Evolutionary conservation across 2,888 invertebrate species (phyloP).

Genomic region (Dendrolimus houi): DNA sequence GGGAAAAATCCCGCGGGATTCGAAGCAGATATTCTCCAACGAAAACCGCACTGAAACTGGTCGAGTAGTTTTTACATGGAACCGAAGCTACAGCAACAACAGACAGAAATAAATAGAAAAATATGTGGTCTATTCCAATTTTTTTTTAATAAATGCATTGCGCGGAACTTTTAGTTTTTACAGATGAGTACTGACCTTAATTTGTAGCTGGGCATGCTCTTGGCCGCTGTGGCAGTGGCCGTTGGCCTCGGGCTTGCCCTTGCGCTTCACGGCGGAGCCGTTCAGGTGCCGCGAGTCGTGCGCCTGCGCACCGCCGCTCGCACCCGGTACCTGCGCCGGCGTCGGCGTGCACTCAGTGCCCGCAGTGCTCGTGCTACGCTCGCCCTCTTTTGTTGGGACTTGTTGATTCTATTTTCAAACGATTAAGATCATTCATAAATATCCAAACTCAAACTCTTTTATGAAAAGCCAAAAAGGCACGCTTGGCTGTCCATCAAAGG

Average conservation of each 20-base stretch:
- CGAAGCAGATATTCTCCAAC: no score
- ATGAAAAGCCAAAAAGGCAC: no score
- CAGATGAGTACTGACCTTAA: constrained; percentile 27
- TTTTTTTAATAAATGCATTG: no score
- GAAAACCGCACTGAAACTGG: no score
- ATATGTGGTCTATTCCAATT: no score
- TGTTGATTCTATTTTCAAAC: constrained; percentile 10
- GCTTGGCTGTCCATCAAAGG: no score
- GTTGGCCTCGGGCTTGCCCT: constrained; percentile 36
- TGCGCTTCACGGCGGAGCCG: constrained; percentile 42
- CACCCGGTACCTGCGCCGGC: constrained; percentile 5
- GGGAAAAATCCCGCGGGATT: no score
- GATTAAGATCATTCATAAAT: background rate
- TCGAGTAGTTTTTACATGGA: no score
- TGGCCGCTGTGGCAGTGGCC: constrained; percentile 40
- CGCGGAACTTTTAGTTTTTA: no score
- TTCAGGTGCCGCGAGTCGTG: constrained; percentile 35
- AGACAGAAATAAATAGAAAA: no score
- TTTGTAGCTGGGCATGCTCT: constrained; percentile 32
- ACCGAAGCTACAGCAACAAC: no score
- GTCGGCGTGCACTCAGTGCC: constrained; percentile 6
- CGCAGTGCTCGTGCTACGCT: constrained; percentile 7
- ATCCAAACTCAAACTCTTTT: no score
- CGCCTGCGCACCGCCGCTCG: constrained; percentile 10
- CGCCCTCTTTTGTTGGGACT: constrained; percentile 14